Base-by-base conservation (phyloP, 1,140 invertebrate genomes). In the Sitodiplosis mosellana region DNA sequence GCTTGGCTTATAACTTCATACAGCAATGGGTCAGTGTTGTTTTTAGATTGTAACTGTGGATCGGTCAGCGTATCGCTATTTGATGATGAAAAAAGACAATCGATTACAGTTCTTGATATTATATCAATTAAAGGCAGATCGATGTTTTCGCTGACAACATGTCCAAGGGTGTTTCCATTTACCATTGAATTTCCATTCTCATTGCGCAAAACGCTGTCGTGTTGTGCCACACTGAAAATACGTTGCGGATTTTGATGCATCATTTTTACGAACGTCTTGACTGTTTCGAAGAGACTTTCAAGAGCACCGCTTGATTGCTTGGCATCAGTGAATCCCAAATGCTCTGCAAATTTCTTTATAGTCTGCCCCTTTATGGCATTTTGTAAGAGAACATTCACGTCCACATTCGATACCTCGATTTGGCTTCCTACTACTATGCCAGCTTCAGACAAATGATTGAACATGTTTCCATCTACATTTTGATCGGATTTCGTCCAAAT, bases 341-440 rank as follows among this genome's bases (percentile, higher is more conserved):
- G 17, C 12, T 45, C 37, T 2, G 33, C 45, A 18, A 50, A 34
- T 21, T 47, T 43, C 33, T 27, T 10, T 17, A 50, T 38, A 36
- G 60, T 60, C 59, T 69, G 64, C 3, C 57, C 61, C 54, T 69
- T 69, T 58, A 55, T 63, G 33, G 70, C 75, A 41, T 74, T 66
- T 57, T 76, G 73, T 15, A 76, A 58, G 45, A 76, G 67, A 14
- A 79, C 68, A 55, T 75, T 74, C 2, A 80, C 76, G 10, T 27
- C 27, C 3, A 27, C 27, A 27, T 27, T 67, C 2, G 77, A 76
- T 2, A 70, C 65, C 1, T 72, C 67, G 2, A 75, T 69, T 60
- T 80, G 75, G 50, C 75, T 65, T n/a, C 77, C 78, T 36, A 81
- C 69, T 1, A 76, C 75, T 69, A 80, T 73, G 40, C 78, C 78